These are phyloP conservation scores for Aphelenchoides bicaudatus DNA, from an alignment of 2,888 invertebrate species.

Conservation along the genomic window DNA sequence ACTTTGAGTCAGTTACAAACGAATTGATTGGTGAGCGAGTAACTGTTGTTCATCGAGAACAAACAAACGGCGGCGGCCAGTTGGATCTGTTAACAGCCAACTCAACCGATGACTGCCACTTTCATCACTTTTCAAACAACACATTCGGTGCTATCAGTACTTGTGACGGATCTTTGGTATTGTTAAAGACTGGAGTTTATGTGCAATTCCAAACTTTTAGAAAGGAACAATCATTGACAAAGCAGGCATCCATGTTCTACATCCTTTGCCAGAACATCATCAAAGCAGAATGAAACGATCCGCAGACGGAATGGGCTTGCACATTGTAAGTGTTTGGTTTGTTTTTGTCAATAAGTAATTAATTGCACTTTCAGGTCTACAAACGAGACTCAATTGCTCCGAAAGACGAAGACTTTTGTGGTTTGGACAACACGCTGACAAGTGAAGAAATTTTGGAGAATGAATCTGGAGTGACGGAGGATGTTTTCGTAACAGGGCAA, in stretches of 20 bases:
- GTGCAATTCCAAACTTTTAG: slow-evolving; percentile 36
- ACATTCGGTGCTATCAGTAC: slow-evolving; percentile 55
- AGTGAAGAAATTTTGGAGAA: slow-evolving; percentile 56
- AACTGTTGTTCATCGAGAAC: slow-evolving; percentile 42
- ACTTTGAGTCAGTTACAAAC: slow-evolving; percentile 42
- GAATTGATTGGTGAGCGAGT: slow-evolving; percentile 40
- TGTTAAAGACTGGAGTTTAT: not conserved
- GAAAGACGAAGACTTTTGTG: slow-evolving; percentile 51
- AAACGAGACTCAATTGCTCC: slow-evolving; percentile 40
- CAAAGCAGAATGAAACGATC: slow-evolving; percentile 44
- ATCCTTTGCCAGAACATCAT: slow-evolving; percentile 57
- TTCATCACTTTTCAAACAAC: slow-evolving; percentile 45
- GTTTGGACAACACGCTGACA: slow-evolving; percentile 54
- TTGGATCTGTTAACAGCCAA: slow-evolving; percentile 21
- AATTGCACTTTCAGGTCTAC: too few species aligned
- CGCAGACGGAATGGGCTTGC: slow-evolving; percentile 33
- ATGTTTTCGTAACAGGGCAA: slow-evolving; percentile 58
- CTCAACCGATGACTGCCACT: slow-evolving; percentile 51
- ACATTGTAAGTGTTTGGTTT: too few species aligned
- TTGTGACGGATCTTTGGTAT: slow-evolving; percentile 54
- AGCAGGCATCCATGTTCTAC: slow-evolving; percentile 51
- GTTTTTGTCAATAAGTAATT: too few species aligned
- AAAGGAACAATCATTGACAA: slow-evolving; percentile 55
- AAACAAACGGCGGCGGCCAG: slow-evolving; percentile 38
- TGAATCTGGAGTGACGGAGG: slow-evolving; percentile 56